phyloP scores from a whole-genome alignment of 2,797 vertebrate species.

The Lacerta bilineata region DNA sequence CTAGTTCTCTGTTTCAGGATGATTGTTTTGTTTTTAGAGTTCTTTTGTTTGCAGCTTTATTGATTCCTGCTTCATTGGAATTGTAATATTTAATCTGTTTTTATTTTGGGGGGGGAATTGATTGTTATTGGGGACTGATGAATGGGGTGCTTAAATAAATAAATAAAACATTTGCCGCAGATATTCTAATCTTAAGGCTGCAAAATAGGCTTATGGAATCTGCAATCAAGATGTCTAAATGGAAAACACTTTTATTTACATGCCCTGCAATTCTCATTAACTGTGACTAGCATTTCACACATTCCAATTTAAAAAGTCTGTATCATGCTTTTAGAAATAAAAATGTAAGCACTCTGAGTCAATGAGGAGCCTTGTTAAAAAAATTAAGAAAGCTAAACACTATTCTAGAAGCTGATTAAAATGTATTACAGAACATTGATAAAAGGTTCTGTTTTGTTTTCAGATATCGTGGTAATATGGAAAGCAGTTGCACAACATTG shows the following conservation, averaged over 20 bases:
- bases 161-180: no score
- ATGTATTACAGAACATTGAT: neutral
- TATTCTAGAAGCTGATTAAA: neutral
- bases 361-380: neutral
- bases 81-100: no score
- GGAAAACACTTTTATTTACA: neutral
- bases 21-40: no score
- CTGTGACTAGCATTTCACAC: constrained; percentile 3
- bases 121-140: no score
- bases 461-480: neutral
- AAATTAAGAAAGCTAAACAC: neutral
- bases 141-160: no score
- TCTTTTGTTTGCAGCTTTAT: no score
- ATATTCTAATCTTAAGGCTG: neutral
- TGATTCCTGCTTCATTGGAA: no score
- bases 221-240: constrained; percentile 8
- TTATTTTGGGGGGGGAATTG: no score
- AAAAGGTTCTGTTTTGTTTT: no score
- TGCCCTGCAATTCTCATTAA: neutral
- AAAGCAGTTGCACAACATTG: neutral
- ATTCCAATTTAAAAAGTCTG: constrained; percentile 11
- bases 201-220: neutral
- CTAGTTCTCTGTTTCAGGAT: no score
- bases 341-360: neutral
- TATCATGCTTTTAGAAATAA: constrained; percentile 9